Evolutionary conservation across 2,888 invertebrate genomes (phyloP), one percentile per base, ranked within the genome.

Genomic region (Netelia fuscicornis): DNA sequence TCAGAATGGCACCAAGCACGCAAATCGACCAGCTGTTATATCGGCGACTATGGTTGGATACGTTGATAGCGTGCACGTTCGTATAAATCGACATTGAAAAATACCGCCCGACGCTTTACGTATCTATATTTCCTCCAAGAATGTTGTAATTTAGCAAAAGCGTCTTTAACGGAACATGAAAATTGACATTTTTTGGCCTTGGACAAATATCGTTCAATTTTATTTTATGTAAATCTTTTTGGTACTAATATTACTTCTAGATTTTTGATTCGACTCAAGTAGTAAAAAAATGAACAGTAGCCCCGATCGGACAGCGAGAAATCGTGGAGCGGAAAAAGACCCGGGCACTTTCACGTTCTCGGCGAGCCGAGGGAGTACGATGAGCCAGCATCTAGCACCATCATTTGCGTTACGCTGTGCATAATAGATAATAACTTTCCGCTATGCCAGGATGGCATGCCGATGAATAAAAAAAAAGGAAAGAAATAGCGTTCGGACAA

Each of bases 361-460:
- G 2, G 44, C 25, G 62, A 54, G 56, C 67, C 42, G 54, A 56
- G 42, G 56, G 70, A 54, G 65, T 20, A 23, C 67, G 75, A 83
- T 75, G 67, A 70, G 78, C 48, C 64, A 79, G 68, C 62, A 74
- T 52, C 78, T 72, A 11, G 25, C 42, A 68, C n/a, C 60, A 58
- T 58, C 72, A 71, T 68, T 77, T 60, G 71, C 71, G 65, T 56
- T 80, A 80, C 79, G 68, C 75, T 70, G 64, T 71, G 80, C 76
- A 67, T 62, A 72, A 81, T 77, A 67, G 71, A 84, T 72, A 72
- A 76, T 76, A 72, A 77, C 71, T 71, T 72, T 80, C 76, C 80
- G 81, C 74, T 74, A 56, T 70, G 77, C 71, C 70, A 67, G 48
- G 20, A 23, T 62, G 37, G 20, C 25, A 60, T 20, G 11, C 67